phyloP scores from a whole-genome alignment of 2,113 vertebrate species.

The Sturnira hondurensis region DNA sequence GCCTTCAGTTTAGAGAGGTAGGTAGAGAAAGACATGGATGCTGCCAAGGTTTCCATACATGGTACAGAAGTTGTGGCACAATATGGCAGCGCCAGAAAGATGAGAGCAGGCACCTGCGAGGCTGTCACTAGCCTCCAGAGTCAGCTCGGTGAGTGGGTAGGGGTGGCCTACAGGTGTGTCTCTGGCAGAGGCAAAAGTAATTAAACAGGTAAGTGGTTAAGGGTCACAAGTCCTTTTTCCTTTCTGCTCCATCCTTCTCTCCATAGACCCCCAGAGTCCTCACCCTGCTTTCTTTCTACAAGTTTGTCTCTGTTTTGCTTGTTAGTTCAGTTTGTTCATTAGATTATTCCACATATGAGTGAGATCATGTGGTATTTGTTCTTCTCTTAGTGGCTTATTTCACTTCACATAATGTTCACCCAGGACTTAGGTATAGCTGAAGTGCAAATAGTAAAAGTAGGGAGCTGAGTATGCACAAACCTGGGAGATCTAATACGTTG shows the following conservation, averaged over 20 bases:
- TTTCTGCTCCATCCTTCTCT: too few relatives aligned
- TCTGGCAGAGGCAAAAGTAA: neutral
- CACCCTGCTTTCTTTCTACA: too few relatives aligned
- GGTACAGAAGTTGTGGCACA: neutral
- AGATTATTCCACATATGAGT: too few relatives aligned
- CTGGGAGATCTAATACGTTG: accelerated
- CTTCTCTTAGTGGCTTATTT: too few relatives aligned
- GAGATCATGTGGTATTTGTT: too few relatives aligned
- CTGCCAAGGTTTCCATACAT: neutral
- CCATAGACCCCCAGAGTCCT: too few relatives aligned
- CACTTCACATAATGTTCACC: too few relatives aligned
- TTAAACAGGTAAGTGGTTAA: neutral
- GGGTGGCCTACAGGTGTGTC: neutral
- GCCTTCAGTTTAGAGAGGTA: neutral
- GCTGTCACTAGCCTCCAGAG: neutral
- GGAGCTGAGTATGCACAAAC: neutral
- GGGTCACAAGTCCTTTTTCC: neutral
- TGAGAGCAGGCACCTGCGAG: neutral
- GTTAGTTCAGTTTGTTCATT: too few relatives aligned
- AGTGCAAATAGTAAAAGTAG: neutral
- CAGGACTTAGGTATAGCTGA: neutral
- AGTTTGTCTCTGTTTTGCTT: too few relatives aligned
- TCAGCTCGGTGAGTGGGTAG: neutral
- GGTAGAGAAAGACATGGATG: neutral
- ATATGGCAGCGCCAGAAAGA: neutral